A percentile compares a stretch with the other conserved stretches of the same genome.
phyloP scores from a whole-genome alignment of 1,140 invertebrate species.

The Apis dorsata region DNA sequence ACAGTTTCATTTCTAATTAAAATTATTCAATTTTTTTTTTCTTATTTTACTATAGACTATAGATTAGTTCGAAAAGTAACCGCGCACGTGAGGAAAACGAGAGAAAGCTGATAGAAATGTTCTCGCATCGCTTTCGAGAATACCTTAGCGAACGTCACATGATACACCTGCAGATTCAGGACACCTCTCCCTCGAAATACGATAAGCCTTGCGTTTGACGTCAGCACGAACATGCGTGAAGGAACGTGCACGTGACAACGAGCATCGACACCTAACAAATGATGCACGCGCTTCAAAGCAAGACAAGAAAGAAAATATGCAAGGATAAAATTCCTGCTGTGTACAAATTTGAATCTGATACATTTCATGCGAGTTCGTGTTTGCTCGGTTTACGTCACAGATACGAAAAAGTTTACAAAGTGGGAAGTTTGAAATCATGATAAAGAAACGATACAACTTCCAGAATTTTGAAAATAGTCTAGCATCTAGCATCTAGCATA shows the following conservation, averaged over 20 bases:
- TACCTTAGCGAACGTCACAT: conserved; percentile 3
- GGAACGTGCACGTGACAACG: conserved; percentile 36
- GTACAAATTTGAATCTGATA: conserved; percentile 5
- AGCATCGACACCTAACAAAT: neutral
- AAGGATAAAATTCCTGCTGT: conserved; percentile 7
- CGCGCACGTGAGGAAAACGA: neutral
- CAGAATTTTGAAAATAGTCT: neutral
- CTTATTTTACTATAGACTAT: too few relatives aligned
- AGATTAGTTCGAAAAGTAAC: neutral
- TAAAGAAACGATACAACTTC: neutral
- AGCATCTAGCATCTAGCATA: neutral
- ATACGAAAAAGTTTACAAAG: neutral
- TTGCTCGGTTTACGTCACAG: too few relatives aligned
- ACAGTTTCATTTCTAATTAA: too few relatives aligned
- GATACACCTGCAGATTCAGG: conserved; percentile 40
- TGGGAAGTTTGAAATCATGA: neutral
- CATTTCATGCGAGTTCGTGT: neutral
- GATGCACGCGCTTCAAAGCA: neutral
- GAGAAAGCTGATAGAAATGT: conserved; percentile 15
- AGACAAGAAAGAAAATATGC: neutral
- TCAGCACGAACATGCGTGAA: conserved; percentile 31
- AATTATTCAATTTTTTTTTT: too few relatives aligned
- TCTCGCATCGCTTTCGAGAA: conserved; percentile 24
- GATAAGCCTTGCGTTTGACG: conserved; percentile 36
- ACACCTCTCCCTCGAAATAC: conserved; percentile 39